These are phyloP conservation scores for Himalopsyche anomala DNA, from an alignment of 2,888 invertebrate genomes.

Conservation along the genomic window DNA sequence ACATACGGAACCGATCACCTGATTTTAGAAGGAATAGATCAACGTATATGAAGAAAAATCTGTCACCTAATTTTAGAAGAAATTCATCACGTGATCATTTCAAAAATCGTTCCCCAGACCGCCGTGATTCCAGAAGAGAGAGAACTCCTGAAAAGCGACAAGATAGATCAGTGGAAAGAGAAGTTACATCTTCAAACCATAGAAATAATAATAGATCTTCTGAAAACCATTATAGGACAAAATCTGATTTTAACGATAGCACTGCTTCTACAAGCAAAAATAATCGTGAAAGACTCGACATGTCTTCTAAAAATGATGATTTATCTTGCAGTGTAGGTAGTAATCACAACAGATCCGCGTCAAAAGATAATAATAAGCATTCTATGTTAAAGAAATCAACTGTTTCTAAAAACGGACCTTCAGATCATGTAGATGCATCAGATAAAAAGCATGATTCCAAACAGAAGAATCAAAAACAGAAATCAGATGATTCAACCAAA, in stretches of 20 bases:
- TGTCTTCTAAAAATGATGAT: background rate
- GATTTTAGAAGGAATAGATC: constrained; percentile 59
- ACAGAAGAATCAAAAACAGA: constrained; percentile 8
- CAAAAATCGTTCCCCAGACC: constrained; percentile 1
- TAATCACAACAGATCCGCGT: background rate
- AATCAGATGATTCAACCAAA: constrained; percentile 52
- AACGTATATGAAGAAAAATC: constrained; percentile 55
- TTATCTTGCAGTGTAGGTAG: background rate
- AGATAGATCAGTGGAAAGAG: constrained; percentile 16
- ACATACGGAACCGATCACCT: constrained; percentile 53
- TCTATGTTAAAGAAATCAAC: background rate
- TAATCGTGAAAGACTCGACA: background rate
- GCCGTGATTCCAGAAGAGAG: constrained; percentile 10
- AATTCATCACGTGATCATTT: constrained; percentile 14
- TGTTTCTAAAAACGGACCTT: background rate
- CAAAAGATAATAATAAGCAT: background rate
- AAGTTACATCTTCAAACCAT: constrained; percentile 36
- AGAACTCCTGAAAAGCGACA: constrained; percentile 7
- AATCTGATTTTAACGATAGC: background rate
- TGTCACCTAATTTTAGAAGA: constrained; percentile 1
- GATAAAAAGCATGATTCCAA: constrained; percentile 15
- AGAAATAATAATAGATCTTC: constrained; percentile 1
- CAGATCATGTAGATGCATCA: background rate
- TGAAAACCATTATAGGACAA: background rate
- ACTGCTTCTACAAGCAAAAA: background rate